Conservation (phyloP, 2,797 vertebrate species). For the Peromyscus melanophrys region DNA sequence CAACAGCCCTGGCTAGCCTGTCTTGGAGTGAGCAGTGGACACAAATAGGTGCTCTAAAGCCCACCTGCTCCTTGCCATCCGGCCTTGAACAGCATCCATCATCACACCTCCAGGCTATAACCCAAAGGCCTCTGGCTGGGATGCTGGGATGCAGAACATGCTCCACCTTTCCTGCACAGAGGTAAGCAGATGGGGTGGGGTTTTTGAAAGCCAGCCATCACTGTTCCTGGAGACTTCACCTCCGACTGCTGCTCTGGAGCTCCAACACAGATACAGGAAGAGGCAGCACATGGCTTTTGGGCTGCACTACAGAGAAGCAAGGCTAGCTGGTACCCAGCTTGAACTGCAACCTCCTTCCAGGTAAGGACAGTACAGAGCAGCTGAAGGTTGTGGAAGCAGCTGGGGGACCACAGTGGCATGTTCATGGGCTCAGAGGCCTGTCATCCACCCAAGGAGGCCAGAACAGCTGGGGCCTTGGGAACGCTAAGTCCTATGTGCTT, state of each 20-base stretch:
- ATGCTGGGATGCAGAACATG: slow-evolving; percentile 50
- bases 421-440: neutral
- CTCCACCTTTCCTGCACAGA: slow-evolving; percentile 45
- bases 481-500: neutral
- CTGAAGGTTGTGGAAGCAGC: neutral
- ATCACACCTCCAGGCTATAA: slow-evolving; percentile 55
- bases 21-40: too few species aligned
- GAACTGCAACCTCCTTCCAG: neutral
- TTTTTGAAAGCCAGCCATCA: slow-evolving; percentile 55
- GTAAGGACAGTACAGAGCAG: neutral
- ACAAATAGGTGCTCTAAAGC: neutral
- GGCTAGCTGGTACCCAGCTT: neutral
- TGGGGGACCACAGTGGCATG: neutral
- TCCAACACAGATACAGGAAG: neutral
- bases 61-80: neutral
- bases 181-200: slow-evolving; percentile 58
- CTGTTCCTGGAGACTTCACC: slow-evolving; percentile 30
- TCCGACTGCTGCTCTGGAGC: neutral
- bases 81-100: slow-evolving; percentile 46
- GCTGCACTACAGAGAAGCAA: neutral
- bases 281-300: neutral
- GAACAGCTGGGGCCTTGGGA: neutral
- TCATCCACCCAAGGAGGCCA: neutral
- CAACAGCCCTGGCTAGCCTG: neutral
- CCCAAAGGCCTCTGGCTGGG: slow-evolving; percentile 58